Evolutionary conservation across 2,888 invertebrate genomes (phyloP), one percentile per base, ranked within the genome.

Genomic region (Halictus ligatus): DNA sequence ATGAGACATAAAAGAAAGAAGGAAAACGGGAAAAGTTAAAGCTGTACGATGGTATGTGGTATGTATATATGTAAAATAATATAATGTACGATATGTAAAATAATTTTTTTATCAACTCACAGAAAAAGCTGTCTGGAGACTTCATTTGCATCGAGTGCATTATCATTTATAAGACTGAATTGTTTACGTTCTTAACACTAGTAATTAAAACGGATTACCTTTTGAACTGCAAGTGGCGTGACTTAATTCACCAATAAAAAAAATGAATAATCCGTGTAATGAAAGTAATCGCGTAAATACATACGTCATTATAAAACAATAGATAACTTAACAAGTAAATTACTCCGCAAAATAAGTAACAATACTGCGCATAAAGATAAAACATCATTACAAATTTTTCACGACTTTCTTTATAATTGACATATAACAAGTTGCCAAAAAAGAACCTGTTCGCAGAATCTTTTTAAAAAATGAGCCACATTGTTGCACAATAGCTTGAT

Each of bases 361-460:
- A 64, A 64, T 29, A 64, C 13, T 13, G 29, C 13, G 25, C 29
- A 64, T 15, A 6, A 64, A 29, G 25, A 29, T 35, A 29, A 64
- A 64, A 15, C 29, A 15, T 64, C 29, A 5, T 29, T 60, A 25
- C 12, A 60, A 12, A n/a, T 25, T 25, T 25, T 60, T 60, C 79
- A 89, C 86, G 43, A 88, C 82, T 82, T 81, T 75, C 77, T 43
- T 81, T 81, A 89, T 12, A 46, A 12, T 46, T 46, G 12, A 12
- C 12, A 46, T 12, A 2, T 46, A 12, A 46, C 46, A 46, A 46
- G 12, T 46, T 46, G 46, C 46, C 12, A 46, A 46, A 46, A 46
- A 46, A 35, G 12, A 46, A 12, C 1, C 46, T 12, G 12, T 12
- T 46, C 10, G 46, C 46, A 46, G 46, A 46, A 46, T 54, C 29